Evolutionary conservation across 2,113 vertebrate genomes (phyloP), one percentile per base, ranked within the genome.

Genomic region (Falcunculus frontatus): DNA sequence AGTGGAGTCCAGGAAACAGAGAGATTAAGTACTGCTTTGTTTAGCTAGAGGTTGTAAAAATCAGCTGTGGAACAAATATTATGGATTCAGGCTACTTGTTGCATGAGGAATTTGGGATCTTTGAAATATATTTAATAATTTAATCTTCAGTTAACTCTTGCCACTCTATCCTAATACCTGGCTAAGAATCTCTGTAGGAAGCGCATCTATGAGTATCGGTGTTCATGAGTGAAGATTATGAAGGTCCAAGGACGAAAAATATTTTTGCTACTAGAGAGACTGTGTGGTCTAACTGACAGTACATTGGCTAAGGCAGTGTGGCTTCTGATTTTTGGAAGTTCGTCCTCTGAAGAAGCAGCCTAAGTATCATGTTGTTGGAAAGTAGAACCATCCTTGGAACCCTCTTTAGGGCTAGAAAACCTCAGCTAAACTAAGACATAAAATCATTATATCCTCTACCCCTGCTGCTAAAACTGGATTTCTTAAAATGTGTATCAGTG

Each of bases 201-300:
- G 26, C 6, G 26, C 4, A 3, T 85, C n/a, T 5, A 0, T 32
- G 11, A 55, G 6, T 53, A 15, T 25, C 1, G 2, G 4, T 65
- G 77, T 42, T 65, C n/a, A 11, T 84, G n/a, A 60, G 18, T 35
- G 46, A 83, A 70, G n/a, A 55, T 27, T 37, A n/a, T 32, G 53
- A 65, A 32, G 21, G 26, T 33, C 10, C 25, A 47, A 11, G 68
- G 15, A 21, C 2, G 26, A 85, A 79, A 67, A 16, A 11, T 5
- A 9, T 49, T 63, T 87, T 90, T 67, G 25, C 19, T 80, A 7
- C 16, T 49, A 27, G 21, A 27, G 19, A 70, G 22, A 26, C 13
- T 67, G 14, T 42, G 59, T 64, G 30, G 32, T 78, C 55, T 55
- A 10, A 16, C 47, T 64, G 37, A 30, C 7, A 70, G 25, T 18